Base-by-base conservation (phyloP, 2,113 vertebrate species). In the Amphiprion percula region DNA sequence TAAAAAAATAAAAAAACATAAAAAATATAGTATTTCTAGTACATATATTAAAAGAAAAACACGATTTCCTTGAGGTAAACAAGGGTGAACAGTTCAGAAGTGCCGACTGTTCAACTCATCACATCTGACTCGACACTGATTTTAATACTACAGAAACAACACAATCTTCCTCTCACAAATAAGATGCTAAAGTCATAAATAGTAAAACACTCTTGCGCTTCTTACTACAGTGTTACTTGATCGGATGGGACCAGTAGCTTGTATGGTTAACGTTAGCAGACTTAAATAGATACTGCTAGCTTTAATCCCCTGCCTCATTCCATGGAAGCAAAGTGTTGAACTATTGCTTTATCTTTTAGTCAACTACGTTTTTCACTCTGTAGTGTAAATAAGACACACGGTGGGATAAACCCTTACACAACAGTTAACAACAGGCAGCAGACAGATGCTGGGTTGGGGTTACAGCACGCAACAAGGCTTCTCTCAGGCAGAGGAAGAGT, bases 401-500 rank as follows among this genome's bases (percentile, higher is more conserved):
- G 11, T 16, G 24, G 30, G 54, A 53, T 60, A 5, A 65, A 63
- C 54, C 58, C 10, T 10, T n/a, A 65, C 63, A 72, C 21, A 41
- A 67, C 67, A 56, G 46, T 33, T 59, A 75, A 39, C 21, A 67
- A 50, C 58, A 73, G 71, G 71, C 73, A 71, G 71, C 73, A 71
- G 44, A 73, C 30, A 21, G 80, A 74, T 26, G 67, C 52, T 59
- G 62, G 53, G n/a, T 62, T 44, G 47, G 46, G 44, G 59, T 50
- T 24, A 80, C 54, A 79, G 63, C 79, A 83, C 44, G 65, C 78
- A 89, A 73, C 67, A 55, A 71, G 68, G 87, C 75, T 16, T 83
- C 73, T 83, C 73, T 80, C 79, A 82, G 77, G 74, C 77, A 68
- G 17, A 23, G 69, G 78, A 9, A 15, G 65, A 79, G 77, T 56